phyloP scores from a whole-genome alignment of 2,113 vertebrate genomes.

The Lanius ludovicianus region DNA sequence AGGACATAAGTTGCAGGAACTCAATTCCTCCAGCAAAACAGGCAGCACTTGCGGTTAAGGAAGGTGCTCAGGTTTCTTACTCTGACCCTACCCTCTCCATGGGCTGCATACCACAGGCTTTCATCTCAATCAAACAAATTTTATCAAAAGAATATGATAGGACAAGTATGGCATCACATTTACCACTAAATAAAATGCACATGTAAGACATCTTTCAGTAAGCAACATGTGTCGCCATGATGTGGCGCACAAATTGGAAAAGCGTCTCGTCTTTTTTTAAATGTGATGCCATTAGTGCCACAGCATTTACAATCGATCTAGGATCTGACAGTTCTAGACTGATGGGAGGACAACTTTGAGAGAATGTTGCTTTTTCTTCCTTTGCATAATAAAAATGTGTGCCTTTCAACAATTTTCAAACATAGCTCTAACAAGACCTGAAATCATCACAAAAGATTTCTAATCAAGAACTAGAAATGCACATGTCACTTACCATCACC shows the following conservation, averaged over 20 bases:
- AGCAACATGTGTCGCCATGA: neutral
- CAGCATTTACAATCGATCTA: neutral
- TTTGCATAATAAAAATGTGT: neutral
- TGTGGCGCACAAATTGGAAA: neutral
- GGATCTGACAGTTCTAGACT: neutral
- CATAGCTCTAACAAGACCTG: neutral
- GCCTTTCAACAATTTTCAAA: neutral
- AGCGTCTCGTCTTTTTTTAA: neutral
- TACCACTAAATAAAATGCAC: neutral
- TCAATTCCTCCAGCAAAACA: neutral
- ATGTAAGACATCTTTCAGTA: neutral
- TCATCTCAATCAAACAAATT: neutral
- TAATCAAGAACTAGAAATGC: neutral
- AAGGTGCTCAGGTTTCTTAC: neutral
- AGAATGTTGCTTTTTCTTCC: neutral
- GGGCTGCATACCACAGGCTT: neutral
- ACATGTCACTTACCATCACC: conserved; percentile 87
- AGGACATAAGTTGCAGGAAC: rapidly evolving
- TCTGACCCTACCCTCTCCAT: rapidly evolving
- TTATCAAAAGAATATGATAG: neutral
- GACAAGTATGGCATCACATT: neutral
- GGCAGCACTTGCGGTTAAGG: neutral
- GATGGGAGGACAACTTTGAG: neutral
- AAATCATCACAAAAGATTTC: neutral
- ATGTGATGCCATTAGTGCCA: neutral